Percentiles rank a stretch among this genome's conserved stretches.
These are phyloP conservation scores for Crenichthys baileyi DNA, from an alignment of 2,797 vertebrate genomes.

Conservation along the genomic window DNA sequence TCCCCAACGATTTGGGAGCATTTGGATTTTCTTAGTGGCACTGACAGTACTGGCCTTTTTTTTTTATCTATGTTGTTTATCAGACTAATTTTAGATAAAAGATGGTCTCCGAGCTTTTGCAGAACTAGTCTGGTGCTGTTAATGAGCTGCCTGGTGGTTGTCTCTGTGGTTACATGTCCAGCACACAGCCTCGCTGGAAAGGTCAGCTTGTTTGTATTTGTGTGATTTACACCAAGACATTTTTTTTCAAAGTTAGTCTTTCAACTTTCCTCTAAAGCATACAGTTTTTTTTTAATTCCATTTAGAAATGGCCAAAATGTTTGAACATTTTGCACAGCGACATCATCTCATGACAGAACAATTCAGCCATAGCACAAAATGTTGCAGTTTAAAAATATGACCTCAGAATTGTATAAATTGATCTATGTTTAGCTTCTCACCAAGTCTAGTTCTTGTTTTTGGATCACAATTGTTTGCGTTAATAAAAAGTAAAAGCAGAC, in stretches of 20 bases:
- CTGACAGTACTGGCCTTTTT: background rate
- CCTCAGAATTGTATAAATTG: background rate
- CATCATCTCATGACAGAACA: background rate
- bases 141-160: constrained; percentile 2
- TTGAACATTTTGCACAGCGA: background rate
- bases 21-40: constrained; percentile 11
- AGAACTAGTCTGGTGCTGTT: constrained; percentile 7
- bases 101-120: constrained; percentile 1
- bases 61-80: background rate
- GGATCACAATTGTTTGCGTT: no score
- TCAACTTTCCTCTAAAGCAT: background rate
- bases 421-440: background rate
- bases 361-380: background rate
- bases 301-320: background rate
- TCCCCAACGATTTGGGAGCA: background rate
- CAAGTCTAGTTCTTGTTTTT: background rate
- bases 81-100: constrained; percentile 20
- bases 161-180: background rate
- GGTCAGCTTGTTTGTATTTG: background rate
- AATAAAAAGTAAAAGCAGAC: no score
- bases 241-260: background rate
- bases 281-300: background rate
- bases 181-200: background rate
- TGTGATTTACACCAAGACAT: constrained; percentile 10
- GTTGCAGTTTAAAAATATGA: background rate